Base-by-base conservation (phyloP, 2,113 vertebrate genomes). In the Saccopteryx bilineata region DNA sequence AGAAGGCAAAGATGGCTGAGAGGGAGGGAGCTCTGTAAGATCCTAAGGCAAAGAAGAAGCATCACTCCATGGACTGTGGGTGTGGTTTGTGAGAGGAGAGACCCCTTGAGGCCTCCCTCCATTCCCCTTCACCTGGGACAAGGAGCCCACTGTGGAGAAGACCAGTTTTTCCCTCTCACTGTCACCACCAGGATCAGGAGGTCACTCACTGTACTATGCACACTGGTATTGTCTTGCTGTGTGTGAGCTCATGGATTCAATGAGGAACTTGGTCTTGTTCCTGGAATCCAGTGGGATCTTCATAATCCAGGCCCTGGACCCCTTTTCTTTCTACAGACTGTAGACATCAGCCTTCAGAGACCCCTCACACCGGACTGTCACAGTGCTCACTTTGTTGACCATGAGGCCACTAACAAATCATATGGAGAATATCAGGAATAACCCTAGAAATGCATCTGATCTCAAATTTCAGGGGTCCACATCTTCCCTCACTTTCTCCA, bases 221-320 rank as follows among this genome's bases (percentile, higher is more conserved):
- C 94, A 96, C 11, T 4, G 4, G n/a, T 74, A 90, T 1, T 0
- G 1, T 39, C 90, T 66, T 9, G 46, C 2, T 0, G 4, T 0
- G 3, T 9, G 0, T 10, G 0, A 0, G 5, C 3, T 19, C 13
- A 0, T 1, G 4, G 0, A 1, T 8, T 0, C 1, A 10, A 93
- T 18, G 90, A 0, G 1, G 50, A 78, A 75, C 7, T 28, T 0
- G 9, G 2, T 33, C 58, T 17, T 63, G 2, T 46, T 14, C 1
- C 31, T 52, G 9, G 11, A 50, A 10, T 13, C 2, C 46, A 0
- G 3, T 18, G 39, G 63, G 19, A 0, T 1, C 0, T 0, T 0
- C 0, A 2, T 8, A 0, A 69, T 1, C 89, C 1, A 0, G 17
- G 1, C 0, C 17, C 0, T 0, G 9, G 11, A 6, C 26, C 0